Percentiles rank a stretch among this genome's conserved stretches.
These are phyloP conservation scores for Mastacembelus armatus DNA, from an alignment of 2,797 vertebrate species.

Conservation along the genomic window DNA sequence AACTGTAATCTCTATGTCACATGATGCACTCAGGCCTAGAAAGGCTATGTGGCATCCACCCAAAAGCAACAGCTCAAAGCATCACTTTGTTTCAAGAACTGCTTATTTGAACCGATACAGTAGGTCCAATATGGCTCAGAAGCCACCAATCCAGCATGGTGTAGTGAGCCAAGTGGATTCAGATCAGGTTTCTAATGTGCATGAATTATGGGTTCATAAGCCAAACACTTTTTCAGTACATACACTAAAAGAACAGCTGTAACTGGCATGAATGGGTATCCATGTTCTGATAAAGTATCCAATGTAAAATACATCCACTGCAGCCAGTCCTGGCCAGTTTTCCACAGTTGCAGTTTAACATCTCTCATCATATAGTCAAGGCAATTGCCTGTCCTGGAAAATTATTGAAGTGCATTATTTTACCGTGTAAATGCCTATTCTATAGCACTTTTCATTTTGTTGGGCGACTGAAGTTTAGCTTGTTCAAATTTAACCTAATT, in stretches of 20 bases:
- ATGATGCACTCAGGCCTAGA: not conserved
- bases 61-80: slow-evolving; percentile 9
- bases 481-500: too few relatives aligned
- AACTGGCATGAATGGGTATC: too few relatives aligned
- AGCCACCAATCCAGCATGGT: not conserved
- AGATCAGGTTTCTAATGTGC: not conserved
- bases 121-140: not conserved
- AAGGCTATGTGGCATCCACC: not conserved
- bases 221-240: not conserved
- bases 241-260: not conserved
- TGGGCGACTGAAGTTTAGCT: too few relatives aligned
- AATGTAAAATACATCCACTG: not conserved
- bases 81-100: not conserved
- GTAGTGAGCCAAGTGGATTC: not conserved
- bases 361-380: too few relatives aligned
- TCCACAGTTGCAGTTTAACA: too few relatives aligned
- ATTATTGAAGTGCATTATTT: too few relatives aligned
- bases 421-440: too few relatives aligned
- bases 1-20: not conserved
- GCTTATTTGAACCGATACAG: not conserved
- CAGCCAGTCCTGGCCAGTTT: not conserved
- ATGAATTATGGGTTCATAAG: too few relatives aligned
- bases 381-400: too few relatives aligned
- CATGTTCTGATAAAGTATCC: not conserved
- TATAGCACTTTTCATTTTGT: too few relatives aligned